These are phyloP conservation scores for Alloscopus bannaensis DNA, from an alignment of 2,888 invertebrate species.

Conservation along the genomic window DNA sequence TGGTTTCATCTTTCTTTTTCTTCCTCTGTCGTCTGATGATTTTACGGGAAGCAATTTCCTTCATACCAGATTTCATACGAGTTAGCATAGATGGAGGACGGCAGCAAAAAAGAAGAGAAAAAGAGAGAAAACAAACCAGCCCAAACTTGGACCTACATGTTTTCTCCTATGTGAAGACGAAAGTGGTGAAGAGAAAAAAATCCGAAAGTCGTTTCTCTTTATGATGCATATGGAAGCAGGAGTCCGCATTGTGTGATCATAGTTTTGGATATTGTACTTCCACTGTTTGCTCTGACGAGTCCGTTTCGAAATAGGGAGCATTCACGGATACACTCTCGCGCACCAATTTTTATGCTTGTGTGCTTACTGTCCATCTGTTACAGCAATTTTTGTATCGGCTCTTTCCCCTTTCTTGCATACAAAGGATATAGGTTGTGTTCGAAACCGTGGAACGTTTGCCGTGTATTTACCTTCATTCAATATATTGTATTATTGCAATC, in stretches of 20 bases:
- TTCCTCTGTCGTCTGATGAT: constrained; percentile 51
- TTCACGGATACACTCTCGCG: too few relatives aligned
- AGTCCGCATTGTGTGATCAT: neutral
- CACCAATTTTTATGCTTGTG: too few relatives aligned
- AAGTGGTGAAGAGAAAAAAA: too few relatives aligned
- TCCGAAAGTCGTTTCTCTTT: too few relatives aligned
- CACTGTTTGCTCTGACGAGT: constrained; percentile 22
- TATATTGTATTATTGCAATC: neutral
- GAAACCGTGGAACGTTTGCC: constrained; percentile 3
- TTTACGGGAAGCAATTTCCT: constrained; percentile 63
- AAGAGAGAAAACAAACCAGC: neutral
- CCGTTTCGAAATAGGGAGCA: too few relatives aligned
- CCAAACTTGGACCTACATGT: neutral
- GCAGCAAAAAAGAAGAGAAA: neutral
- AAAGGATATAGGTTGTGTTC: too few relatives aligned
- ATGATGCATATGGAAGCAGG: constrained; percentile 25
- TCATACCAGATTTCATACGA: constrained; percentile 56
- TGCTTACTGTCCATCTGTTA: constrained; percentile 16
- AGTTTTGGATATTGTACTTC: constrained; percentile 17
- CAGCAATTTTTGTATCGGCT: neutral
- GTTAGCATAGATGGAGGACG: constrained; percentile 18
- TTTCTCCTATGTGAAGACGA: too few relatives aligned
- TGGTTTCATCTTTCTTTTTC: constrained; percentile 43
- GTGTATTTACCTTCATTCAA: neutral
- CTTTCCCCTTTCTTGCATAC: constrained; percentile 1